Percentiles rank a stretch among this genome's conserved stretches.
These are phyloP conservation scores for Drymonia ruficornis DNA, from an alignment of 2,888 invertebrate genomes.

Conservation along the genomic window DNA sequence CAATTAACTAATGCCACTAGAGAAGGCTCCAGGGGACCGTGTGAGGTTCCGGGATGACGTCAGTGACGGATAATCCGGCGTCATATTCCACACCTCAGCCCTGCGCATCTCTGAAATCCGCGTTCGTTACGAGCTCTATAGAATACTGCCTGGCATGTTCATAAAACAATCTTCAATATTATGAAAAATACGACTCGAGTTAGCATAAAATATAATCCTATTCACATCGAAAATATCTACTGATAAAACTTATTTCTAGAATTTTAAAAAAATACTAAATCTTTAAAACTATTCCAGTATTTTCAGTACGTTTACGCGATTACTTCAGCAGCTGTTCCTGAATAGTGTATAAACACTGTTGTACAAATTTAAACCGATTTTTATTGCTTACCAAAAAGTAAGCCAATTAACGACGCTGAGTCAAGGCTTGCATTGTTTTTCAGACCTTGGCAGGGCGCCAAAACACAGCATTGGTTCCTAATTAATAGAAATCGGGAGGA, in stretches of 20 bases:
- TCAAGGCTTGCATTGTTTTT: constrained; percentile 61
- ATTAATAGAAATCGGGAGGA: constrained; percentile 47
- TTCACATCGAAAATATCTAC: background rate
- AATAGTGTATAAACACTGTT: constrained; percentile 53
- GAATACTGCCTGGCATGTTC: no score
- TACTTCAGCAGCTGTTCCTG: constrained; percentile 34
- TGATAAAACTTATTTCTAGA: constrained; percentile 3
- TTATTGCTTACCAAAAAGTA: constrained; percentile 67
- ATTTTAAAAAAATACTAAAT: constrained; percentile 4
- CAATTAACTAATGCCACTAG: background rate
- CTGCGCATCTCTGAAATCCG: no score
- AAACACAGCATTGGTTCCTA: constrained; percentile 40
- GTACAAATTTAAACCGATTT: constrained; percentile 57
- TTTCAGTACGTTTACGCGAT: constrained; percentile 27
- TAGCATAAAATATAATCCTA: background rate
- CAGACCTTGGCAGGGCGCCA: constrained; percentile 60
- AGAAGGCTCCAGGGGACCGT: background rate
- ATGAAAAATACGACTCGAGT: background rate
- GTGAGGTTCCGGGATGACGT: background rate
- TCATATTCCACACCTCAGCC: no score
- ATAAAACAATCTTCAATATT: no score
- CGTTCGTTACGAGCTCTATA: no score
- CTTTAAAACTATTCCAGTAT: constrained; percentile 22
- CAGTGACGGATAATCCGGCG: background rate
- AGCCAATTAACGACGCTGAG: constrained; percentile 66